Base-by-base conservation (phyloP, 2,888 invertebrate genomes). In the Drosophila fungiperda region DNA sequence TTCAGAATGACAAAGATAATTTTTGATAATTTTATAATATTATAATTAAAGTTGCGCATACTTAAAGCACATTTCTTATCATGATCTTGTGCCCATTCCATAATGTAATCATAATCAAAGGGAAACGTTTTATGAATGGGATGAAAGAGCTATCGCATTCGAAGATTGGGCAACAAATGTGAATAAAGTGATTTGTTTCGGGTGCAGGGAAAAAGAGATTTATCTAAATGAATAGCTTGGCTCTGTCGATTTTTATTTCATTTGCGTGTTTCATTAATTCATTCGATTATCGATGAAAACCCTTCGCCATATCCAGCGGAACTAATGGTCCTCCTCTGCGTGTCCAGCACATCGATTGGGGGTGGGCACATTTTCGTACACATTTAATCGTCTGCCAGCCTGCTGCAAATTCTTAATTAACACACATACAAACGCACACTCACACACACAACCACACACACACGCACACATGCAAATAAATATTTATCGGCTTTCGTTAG, bases 381-480 rank as follows among this genome's bases (percentile, higher is more conserved):
- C 82, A 76, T 82, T 84, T 84, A 84, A 85, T 85, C 83, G 85
- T 78, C 70, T 76, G 82, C 73, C 77, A 82, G 83, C 75, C 78
- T 63, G 74, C 72, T 78, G 86, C 86, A 79, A 86, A 86, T 86
- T 86, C 88, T 83, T 86, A 88, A 86, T 88, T 88, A 86, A 86
- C 88, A 83, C 83, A 80, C 77, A 84, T 72, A 78, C 55, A 55
- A 60, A 64, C 61, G 54, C 52, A 48, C 29, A 29, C 58, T 33
- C 55, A 52, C 38, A 32, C 45, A 20, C 26, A 49, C 69, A 59
- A 29, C 59, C 61, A 60, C 29, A 76, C 67, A 70, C 63, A 63
- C 68, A 62, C 54, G 65, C 52, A 59, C 76, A 75, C 42, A 75
- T 85, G 74, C 80, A 85, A 82, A 84, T 87, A 87, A 85, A 84